phyloP scores from a whole-genome alignment of 2,113 vertebrate species.

The Melanerpes aurifrons region DNA sequence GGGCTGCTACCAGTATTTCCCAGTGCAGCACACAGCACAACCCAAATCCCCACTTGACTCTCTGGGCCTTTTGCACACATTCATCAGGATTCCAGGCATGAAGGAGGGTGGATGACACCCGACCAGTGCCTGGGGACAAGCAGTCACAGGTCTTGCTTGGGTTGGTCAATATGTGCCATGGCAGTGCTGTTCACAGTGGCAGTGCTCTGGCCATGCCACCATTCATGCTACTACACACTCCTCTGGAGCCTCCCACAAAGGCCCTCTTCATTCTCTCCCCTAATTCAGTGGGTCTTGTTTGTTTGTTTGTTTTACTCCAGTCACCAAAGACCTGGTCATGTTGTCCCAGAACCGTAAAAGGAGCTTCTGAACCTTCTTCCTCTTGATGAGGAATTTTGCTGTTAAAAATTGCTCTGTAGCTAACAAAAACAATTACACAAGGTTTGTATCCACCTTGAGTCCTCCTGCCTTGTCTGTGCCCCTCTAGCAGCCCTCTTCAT shows the following conservation, averaged over 20 bases:
- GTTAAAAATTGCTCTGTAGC: not conserved
- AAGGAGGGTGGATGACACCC: not conserved
- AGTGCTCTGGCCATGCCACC: accelerated
- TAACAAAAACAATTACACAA: not conserved
- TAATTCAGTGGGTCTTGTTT: not conserved
- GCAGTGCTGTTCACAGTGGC: accelerated
- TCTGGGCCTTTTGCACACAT: not conserved
- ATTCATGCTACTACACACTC: not conserved
- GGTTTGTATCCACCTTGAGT: not conserved
- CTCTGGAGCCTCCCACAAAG: not conserved
- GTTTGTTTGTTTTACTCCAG: not conserved
- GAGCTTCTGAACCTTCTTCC: not conserved
- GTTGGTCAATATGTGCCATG: accelerated
- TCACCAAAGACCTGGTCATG: not conserved
- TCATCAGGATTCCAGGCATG: not conserved
- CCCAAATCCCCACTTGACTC: not conserved
- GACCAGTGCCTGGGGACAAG: accelerated
- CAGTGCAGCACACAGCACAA: not conserved
- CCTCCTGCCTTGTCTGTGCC: not conserved
- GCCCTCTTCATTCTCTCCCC: not conserved
- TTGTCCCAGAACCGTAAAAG: not conserved
- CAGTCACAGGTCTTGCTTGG: accelerated
- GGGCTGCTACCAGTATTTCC: accelerated
- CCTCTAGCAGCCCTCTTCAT: accelerated
- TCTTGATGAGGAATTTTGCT: not conserved